A percentile compares a stretch with the other conserved stretches of the same genome.
Conservation (phyloP, 2,888 invertebrate genomes). For the Caenorhabditis sp. region DNA sequence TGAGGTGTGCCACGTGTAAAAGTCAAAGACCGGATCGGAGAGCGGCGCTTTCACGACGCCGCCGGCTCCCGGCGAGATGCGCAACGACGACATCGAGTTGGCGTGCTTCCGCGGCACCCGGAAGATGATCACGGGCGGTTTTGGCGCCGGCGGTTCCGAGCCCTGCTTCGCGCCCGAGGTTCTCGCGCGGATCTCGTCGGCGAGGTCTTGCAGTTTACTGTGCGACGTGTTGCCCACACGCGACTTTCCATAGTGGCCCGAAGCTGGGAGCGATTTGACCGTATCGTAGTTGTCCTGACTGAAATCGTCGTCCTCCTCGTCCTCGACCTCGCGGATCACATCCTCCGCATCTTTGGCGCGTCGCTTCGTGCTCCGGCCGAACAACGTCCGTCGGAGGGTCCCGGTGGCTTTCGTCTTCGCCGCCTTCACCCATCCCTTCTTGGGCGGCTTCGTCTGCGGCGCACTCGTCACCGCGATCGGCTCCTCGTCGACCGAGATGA, state of each 20-base stretch:
- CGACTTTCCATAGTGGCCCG: conserved; percentile 68
- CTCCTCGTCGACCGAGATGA: conserved; percentile 53
- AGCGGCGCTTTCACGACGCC: conserved; percentile 52
- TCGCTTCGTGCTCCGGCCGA: conserved; percentile 62
- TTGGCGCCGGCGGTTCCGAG: conserved; percentile 7
- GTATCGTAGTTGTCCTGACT: conserved; percentile 66
- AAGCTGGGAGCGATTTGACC: conserved; percentile 67
- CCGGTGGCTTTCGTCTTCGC: conserved; percentile 65
- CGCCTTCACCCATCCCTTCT: conserved; percentile 57
- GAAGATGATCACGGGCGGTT: conserved; percentile 59
- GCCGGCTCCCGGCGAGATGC: conserved; percentile 49
- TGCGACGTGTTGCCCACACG: conserved; percentile 62
- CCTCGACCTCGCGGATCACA: conserved; percentile 47
- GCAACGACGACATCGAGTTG: conserved; percentile 42
- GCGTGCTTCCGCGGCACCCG: conserved; percentile 58
- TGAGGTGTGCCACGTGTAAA: conserved; percentile 75
- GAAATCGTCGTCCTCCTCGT: conserved; percentile 64
- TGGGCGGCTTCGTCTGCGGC: conserved; percentile 19
- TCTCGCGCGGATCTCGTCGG: conserved; percentile 26
- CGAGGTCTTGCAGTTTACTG: conserved; percentile 45
- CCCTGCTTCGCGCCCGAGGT: not conserved
- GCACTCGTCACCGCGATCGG: conserved; percentile 8
- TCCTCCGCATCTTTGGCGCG: conserved; percentile 66
- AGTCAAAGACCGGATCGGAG: conserved; percentile 75
- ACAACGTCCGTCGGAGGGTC: conserved; percentile 60